phyloP scores from a whole-genome alignment of 2,797 vertebrate genomes.

The Phoebastria nigripes region DNA sequence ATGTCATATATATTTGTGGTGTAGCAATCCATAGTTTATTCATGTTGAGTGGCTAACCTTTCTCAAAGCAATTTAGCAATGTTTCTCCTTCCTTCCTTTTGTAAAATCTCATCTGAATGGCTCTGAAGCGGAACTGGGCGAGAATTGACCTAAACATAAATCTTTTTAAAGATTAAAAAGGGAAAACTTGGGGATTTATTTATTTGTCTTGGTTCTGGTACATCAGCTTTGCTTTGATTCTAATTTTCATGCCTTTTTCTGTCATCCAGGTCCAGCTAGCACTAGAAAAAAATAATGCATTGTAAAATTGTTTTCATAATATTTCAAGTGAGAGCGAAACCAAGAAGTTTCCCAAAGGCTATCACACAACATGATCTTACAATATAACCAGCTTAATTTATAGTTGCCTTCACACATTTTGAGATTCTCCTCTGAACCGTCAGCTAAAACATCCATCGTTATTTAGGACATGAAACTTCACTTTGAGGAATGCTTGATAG shows the following conservation, averaged over 20 bases:
- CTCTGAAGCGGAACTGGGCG: conserved; percentile 12
- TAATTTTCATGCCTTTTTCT: not conserved
- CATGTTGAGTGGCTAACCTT: conserved; percentile 19
- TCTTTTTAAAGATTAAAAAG: not conserved
- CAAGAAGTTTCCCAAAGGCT: not conserved
- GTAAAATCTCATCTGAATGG: conserved; percentile 27
- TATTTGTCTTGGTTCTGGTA: conserved; percentile 8
- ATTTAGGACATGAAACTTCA: not conserved
- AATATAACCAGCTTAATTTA: not conserved
- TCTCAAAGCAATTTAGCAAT: conserved; percentile 32
- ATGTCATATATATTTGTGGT: not conserved
- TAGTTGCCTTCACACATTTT: not conserved
- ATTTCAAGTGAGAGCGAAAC: not conserved
- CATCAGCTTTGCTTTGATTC: not conserved
- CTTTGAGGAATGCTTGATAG: not conserved
- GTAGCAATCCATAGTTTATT: conserved; percentile 10
- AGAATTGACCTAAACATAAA: conserved; percentile 4
- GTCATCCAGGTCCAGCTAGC: not conserved
- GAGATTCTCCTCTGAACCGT: not conserved
- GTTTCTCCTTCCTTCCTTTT: conserved; percentile 14
- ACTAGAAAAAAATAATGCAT: not conserved
- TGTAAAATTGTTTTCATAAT: not conserved
- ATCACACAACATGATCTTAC: not conserved
- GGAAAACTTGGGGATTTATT: not conserved
- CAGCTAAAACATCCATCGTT: not conserved